Conservation (phyloP, 2,888 invertebrate species). For the Chymomyza procnemis region DNA sequence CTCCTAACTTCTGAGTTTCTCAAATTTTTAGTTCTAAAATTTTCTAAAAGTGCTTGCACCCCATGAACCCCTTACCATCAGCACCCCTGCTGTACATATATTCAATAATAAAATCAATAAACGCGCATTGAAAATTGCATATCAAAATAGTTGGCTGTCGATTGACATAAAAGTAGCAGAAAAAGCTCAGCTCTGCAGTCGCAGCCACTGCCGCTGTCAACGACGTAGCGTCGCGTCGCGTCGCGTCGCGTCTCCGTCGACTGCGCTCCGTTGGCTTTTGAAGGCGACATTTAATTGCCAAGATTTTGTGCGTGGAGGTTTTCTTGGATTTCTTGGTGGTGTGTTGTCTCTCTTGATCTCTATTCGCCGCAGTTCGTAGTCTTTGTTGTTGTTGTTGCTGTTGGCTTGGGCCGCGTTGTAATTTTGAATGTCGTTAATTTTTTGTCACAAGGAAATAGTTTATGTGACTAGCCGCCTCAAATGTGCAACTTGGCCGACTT, state of each 20-base stretch:
- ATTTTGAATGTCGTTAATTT: slow-evolving; percentile 41
- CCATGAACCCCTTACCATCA: no score
- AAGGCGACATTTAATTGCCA: slow-evolving; percentile 71
- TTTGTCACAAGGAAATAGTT: slow-evolving; percentile 71
- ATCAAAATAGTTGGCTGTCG: slow-evolving; percentile 48
- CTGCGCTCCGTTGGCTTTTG: slow-evolving; percentile 31
- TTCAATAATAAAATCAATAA: slow-evolving; percentile 66
- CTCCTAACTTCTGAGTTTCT: no score
- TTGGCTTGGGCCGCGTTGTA: slow-evolving; percentile 31
- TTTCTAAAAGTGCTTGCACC: no score
- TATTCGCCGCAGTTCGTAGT: not conserved
- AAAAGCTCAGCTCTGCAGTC: not conserved
- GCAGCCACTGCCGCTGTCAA: not conserved
- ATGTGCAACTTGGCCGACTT: slow-evolving; percentile 55
- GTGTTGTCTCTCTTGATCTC: not conserved
- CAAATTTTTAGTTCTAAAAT: no score
- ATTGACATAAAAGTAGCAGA: slow-evolving; percentile 39
- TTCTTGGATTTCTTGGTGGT: not conserved
- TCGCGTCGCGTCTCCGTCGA: not conserved
- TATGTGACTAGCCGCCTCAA: slow-evolving; percentile 58
- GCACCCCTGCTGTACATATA: slow-evolving; percentile 27
- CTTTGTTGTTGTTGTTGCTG: slow-evolving; percentile 16
- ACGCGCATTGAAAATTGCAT: slow-evolving; percentile 66
- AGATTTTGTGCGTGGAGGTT: slow-evolving; percentile 45
- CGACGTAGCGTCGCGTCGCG: no score